Percentiles rank a stretch among this genome's conserved stretches.
Evolutionary conservation across 2,797 vertebrate genomes (phyloP).

Genomic region (Ispidina picta): DNA sequence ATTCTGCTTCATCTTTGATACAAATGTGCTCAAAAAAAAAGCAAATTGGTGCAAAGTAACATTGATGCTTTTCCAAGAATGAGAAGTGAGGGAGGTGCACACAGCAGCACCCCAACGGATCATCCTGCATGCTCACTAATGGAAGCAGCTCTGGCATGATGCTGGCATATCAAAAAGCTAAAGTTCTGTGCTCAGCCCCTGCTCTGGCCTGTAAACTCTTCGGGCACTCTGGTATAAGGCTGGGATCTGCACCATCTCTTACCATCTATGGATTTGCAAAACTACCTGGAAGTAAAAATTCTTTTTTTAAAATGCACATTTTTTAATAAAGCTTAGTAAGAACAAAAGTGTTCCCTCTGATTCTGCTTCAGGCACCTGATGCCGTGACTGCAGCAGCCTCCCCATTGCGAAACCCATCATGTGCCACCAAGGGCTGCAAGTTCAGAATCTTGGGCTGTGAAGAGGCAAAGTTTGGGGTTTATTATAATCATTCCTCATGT

Average conservation of each 20-base stretch:
- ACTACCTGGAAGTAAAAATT: background rate
- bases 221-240: fast-evolving
- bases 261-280: background rate
- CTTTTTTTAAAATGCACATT: background rate
- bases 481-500: fast-evolving
- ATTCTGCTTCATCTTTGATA: fast-evolving
- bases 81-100: fast-evolving
- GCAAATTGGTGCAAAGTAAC: fast-evolving
- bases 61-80: fast-evolving
- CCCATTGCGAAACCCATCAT: fast-evolving
- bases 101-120: fast-evolving
- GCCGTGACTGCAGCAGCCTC: background rate
- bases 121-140: background rate
- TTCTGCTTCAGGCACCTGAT: background rate
- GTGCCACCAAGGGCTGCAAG: background rate
- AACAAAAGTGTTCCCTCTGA: background rate
- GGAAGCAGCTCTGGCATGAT: fast-evolving
- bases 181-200: background rate
- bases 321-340: background rate
- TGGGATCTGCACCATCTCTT: background rate
- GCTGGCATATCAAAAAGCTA: background rate
- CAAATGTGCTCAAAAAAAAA: background rate
- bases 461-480: background rate
- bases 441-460: background rate
- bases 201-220: fast-evolving